Evolutionary conservation across 2,113 vertebrate species (phyloP).

Genomic region (Brachypteracias leptosomus): DNA sequence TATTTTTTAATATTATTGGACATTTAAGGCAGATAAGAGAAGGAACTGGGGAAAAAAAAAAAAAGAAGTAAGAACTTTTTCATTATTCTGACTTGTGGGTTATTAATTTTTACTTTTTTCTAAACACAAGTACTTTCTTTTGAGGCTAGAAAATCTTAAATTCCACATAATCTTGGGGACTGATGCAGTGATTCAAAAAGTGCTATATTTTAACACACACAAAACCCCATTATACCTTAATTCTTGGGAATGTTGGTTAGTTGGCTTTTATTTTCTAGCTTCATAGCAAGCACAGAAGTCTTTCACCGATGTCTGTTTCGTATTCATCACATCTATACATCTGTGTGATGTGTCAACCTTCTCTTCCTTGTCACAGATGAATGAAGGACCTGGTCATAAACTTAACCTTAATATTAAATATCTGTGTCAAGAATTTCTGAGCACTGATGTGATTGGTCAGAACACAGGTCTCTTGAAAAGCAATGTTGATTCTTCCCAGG

Average conservation of each 20-base stretch:
- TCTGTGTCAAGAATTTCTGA: not conserved
- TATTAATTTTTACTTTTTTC: constrained; percentile 11
- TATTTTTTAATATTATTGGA: not conserved
- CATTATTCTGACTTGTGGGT: not conserved
- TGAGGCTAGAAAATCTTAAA: not conserved
- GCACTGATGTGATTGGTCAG: not conserved
- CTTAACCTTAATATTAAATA: not conserved
- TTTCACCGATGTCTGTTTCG: not conserved
- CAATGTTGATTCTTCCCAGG: not conserved
- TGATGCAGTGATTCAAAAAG: not conserved
- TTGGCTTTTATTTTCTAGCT: not conserved
- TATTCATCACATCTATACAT: not conserved
- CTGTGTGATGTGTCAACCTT: not conserved
- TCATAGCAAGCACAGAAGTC: not conserved
- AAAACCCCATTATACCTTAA: not conserved
- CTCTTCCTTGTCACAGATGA: not conserved
- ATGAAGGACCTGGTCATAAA: not conserved
- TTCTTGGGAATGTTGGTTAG: not conserved
- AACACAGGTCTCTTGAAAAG: not conserved
- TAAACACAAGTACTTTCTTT: not conserved
- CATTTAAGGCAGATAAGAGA: not conserved
- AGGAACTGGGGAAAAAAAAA: not conserved
- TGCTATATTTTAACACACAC: not conserved
- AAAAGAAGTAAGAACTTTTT: not conserved
- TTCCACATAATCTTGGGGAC: not conserved